Percentiles rank a stretch among this genome's conserved stretches.
These are phyloP conservation scores for Callyntrura guangdongensis DNA, from an alignment of 2,888 invertebrate species.

Conservation along the genomic window DNA sequence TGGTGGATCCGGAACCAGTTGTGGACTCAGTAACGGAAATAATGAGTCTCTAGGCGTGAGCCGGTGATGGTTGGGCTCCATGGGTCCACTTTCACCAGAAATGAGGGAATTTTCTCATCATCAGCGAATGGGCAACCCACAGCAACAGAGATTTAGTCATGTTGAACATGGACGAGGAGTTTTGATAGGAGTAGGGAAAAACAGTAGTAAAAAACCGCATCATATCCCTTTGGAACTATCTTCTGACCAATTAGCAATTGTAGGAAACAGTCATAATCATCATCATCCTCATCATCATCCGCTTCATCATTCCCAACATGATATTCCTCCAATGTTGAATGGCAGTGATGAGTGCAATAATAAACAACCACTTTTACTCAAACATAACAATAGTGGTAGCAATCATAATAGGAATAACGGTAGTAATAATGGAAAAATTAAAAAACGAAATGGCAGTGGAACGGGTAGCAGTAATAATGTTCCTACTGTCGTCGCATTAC, in stretches of 20 bases:
- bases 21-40: slow-evolving; percentile 72
- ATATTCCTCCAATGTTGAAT: slow-evolving; percentile 19
- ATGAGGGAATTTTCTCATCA: slow-evolving; percentile 52
- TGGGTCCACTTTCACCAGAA: slow-evolving; percentile 60
- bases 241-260: slow-evolving; percentile 74
- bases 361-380: slow-evolving; percentile 34
- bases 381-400: slow-evolving; percentile 29
- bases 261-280: slow-evolving; percentile 68
- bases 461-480: slow-evolving; percentile 1
- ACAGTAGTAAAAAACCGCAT: slow-evolving; percentile 53
- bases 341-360: slow-evolving; percentile 70
- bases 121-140: slow-evolving; percentile 39
- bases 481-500: slow-evolving; percentile 44
- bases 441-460: slow-evolving; percentile 42
- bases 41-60: slow-evolving; percentile 72
- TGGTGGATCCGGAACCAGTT: slow-evolving; percentile 52
- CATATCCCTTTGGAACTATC: slow-evolving; percentile 71
- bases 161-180: slow-evolving; percentile 41
- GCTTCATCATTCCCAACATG: slow-evolving; percentile 52
- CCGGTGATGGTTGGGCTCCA: slow-evolving; percentile 78
- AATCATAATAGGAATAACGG: slow-evolving; percentile 28
- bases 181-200: slow-evolving; percentile 40
- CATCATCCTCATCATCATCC: slow-evolving; percentile 45
- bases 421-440: slow-evolving; percentile 55
- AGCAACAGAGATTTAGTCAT: slow-evolving; percentile 67